Base-by-base conservation (phyloP, 2,888 invertebrate species). In the Eristalinus sepulchralis region DNA sequence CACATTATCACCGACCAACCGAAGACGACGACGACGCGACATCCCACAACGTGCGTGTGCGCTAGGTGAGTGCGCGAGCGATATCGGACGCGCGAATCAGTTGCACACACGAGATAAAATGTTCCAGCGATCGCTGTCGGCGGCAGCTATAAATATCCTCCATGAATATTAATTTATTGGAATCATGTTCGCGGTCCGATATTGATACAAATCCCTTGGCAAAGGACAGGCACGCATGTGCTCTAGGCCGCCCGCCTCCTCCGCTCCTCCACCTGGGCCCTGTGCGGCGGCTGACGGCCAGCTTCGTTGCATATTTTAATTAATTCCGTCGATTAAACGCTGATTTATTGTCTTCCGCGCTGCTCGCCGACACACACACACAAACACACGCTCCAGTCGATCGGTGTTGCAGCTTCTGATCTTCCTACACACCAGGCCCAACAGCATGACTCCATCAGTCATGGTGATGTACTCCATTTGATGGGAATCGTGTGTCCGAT, bases 131-230 rank as follows among this genome's bases (percentile, higher is more conserved):
- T 68, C 71, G 63, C 73, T 68, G 66, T 80, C 80, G 63, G 24
- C 17, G 33, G 36, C 55, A 13, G 55, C 75, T 81, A 81, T 81
- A 81, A 81, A 81, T 81, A 84, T 27, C 24, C 57, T 77, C 75
- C 80, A 72, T 67, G 90, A 90, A 91, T 92, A 91, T 92, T 91
- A 92, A 92, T 92, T 92, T 92, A 92, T 92, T 91, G 92, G 90
- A 92, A 90, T 92, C 92, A 92, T 92, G 92, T 92, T 91, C 90
- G 89, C 89, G 60, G 91, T 91, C 91, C 91, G 92, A 92, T 92
- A 92, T 92, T 92, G 92, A 92, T 92, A 92, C 91, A 91, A 92
- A 92, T 92, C 91, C 91, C 91, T 91, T 91, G 76, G 70, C 36
- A 70, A 75, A 68, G 47, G 47, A n/a, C n/a, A 47, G n/a, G 8